Percentiles rank a stretch among this genome's conserved stretches.
phyloP scores from a whole-genome alignment of 2,797 vertebrate genomes.

The Pelobates cultripes region DNA sequence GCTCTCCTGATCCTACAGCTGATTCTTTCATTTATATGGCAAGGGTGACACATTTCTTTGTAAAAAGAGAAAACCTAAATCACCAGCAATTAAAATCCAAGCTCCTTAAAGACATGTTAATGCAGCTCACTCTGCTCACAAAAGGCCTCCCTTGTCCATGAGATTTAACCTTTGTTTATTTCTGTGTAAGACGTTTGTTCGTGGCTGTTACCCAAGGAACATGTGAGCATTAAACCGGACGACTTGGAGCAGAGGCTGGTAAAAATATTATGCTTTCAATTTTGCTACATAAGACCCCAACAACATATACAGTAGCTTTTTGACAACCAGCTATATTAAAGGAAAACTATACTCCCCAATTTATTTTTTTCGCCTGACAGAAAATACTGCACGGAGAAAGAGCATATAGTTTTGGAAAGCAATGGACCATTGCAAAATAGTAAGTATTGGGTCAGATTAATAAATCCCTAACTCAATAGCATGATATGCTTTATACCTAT shows the following conservation, averaged over 20 bases:
- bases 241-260: neutral
- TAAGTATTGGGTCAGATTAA: too few species aligned
- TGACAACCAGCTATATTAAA: too few species aligned
- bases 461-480: too few species aligned
- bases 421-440: too few species aligned
- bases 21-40: neutral
- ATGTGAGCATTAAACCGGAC: slow-evolving; percentile 34
- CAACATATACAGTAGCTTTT: too few species aligned
- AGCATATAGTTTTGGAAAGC: too few species aligned
- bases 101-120: slow-evolving; percentile 56
- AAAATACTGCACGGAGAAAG: too few species aligned
- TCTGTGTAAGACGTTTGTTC: slow-evolving; percentile 56
- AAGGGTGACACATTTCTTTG: neutral
- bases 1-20: rapidly evolving
- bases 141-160: slow-evolving; percentile 31
- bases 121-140: slow-evolving; percentile 51
- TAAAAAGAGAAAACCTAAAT: neutral
- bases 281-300: too few species aligned
- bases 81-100: slow-evolving; percentile 46
- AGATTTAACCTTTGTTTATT: slow-evolving; percentile 39
- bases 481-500: too few species aligned
- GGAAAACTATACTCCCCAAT: too few species aligned
- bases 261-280: neutral
- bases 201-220: slow-evolving; percentile 10
- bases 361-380: too few species aligned